Evolutionary conservation across 2,113 vertebrate genomes (phyloP).

Genomic region (Eptatretus burgeri): DNA sequence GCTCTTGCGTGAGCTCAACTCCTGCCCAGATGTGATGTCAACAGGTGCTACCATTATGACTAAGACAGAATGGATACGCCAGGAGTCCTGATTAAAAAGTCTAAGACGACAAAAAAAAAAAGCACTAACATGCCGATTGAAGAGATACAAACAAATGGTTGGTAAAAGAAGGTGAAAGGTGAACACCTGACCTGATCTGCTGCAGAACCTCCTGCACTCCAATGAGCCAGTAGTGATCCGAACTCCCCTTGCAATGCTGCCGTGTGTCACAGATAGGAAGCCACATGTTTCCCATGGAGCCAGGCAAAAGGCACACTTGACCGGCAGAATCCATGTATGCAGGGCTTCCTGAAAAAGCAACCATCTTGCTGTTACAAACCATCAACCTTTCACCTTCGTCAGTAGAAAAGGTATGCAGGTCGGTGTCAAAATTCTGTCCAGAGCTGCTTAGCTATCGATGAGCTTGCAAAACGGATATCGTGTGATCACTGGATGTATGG

Average conservation of each 20-base stretch:
- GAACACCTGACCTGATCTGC: conserved; percentile 41
- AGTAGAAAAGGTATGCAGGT: no score
- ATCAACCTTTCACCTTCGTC: no score
- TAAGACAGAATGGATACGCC: no score
- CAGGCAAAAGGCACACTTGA: conserved; percentile 46
- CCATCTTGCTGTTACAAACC: no score
- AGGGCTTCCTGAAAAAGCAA: conserved; percentile 30
- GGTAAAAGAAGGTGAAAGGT: background rate
- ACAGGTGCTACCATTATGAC: no score
- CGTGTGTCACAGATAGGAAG: conserved; percentile 45
- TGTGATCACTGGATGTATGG: no score
- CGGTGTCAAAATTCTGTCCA: no score
- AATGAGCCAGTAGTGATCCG: conserved; percentile 77
- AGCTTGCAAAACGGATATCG: no score
- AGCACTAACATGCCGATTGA: background rate
- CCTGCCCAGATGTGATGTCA: no score
- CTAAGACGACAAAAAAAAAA: background rate
- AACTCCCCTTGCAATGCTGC: conserved; percentile 62
- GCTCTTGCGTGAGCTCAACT: no score
- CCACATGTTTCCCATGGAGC: conserved; percentile 45
- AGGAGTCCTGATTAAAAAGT: no score
- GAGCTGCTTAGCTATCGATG: no score
- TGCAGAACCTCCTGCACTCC: conserved; percentile 67
- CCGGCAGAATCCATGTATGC: conserved; percentile 58
- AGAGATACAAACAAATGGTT: background rate